These are phyloP conservation scores for Nicator chloris DNA, from an alignment of 2,113 vertebrate species.

Conservation along the genomic window DNA sequence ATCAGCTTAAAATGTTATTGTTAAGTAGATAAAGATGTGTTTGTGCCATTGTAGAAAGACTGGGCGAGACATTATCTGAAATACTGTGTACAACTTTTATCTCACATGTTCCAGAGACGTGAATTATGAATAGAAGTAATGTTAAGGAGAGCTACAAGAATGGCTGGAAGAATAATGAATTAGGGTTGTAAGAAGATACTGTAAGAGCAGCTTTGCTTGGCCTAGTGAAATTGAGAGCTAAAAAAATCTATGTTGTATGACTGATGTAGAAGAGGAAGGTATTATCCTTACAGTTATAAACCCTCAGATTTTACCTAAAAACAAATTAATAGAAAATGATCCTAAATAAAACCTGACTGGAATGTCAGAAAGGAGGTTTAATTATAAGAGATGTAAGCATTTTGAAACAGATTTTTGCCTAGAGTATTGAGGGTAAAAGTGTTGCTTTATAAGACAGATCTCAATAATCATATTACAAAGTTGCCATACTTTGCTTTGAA, in stretches of 20 bases:
- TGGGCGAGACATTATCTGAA: neutral
- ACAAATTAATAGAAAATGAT: neutral
- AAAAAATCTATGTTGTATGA: neutral
- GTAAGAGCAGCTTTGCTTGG: neutral
- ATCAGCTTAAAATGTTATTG: neutral
- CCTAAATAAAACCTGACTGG: neutral
- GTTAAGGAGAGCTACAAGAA: neutral
- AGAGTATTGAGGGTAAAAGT: neutral
- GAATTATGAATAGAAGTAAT: neutral
- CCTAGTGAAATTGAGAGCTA: neutral
- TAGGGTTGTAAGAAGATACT: neutral
- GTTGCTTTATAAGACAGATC: neutral
- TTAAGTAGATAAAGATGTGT: neutral
- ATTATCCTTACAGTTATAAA: neutral
- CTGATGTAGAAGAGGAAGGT: neutral
- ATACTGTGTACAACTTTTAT: neutral
- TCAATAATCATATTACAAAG: neutral
- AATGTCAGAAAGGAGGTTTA: neutral
- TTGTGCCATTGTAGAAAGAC: neutral
- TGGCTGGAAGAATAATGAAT: neutral
- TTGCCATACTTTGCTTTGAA: neutral
- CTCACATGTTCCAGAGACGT: fast-evolving
- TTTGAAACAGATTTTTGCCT: neutral
- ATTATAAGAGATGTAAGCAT: neutral
- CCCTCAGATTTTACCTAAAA: neutral